Evolutionary conservation across 2,797 vertebrate species (phyloP).

Genomic region (Decapterus maruadsi): DNA sequence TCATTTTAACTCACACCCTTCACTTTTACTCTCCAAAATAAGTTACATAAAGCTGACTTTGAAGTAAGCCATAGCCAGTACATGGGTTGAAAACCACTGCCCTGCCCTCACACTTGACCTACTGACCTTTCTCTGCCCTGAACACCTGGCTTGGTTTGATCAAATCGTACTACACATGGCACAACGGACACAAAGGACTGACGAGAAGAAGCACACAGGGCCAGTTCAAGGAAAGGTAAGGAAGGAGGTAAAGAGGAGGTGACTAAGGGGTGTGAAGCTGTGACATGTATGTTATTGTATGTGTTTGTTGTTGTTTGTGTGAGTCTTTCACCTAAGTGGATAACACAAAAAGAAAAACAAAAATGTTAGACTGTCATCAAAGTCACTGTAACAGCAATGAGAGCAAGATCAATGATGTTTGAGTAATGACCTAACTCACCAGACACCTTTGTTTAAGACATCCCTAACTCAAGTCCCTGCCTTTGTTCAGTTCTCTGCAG

Average conservation of each 20-base stretch:
- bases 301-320: conserved; percentile 43
- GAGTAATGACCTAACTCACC: conserved; percentile 19
- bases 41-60: background rate
- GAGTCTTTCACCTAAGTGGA: conserved; percentile 84
- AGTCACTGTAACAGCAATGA: conserved; percentile 28
- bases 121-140: conserved; percentile 9
- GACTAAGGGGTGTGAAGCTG: conserved; percentile 11
- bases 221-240: conserved; percentile 43
- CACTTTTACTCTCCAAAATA: background rate
- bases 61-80: background rate
- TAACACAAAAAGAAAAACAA: conserved; percentile 71
- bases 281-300: conserved; percentile 61
- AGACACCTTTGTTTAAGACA: conserved; percentile 2
- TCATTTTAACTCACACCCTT: background rate
- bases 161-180: background rate
- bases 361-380: conserved; percentile 66
- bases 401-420: conserved; percentile 17
- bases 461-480: conserved; percentile 5
- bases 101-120: conserved; percentile 27
- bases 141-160: conserved; percentile 8
- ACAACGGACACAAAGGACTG: conserved; percentile 24
- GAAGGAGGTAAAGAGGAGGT: conserved; percentile 44
- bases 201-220: conserved; percentile 52
- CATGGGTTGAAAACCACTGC: conserved; percentile 59
- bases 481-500: conserved; percentile 11